Evolutionary conservation across 2,113 vertebrate species (phyloP).

Genomic region (Microcebus murinus): DNA sequence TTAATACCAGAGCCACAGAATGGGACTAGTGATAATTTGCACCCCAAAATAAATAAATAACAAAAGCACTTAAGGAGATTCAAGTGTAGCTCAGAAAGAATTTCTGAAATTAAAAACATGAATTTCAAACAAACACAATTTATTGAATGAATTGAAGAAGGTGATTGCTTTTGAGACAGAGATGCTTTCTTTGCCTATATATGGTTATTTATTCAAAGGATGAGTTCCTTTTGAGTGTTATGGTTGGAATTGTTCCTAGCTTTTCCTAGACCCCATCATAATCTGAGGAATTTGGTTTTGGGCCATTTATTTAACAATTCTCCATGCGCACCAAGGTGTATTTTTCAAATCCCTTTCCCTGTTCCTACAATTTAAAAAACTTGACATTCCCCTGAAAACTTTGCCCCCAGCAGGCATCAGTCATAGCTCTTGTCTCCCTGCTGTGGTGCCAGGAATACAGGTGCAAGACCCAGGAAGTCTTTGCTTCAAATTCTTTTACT

Average conservation of each 20-base stretch:
- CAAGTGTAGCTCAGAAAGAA: neutral
- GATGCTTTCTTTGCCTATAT: neutral
- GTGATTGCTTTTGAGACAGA: neutral
- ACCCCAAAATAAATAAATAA: neutral
- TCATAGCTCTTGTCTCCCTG: neutral
- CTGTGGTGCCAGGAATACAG: neutral
- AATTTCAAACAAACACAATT: neutral
- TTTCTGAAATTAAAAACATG: slow-evolving; percentile 7
- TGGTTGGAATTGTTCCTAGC: neutral
- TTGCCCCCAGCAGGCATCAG: neutral
- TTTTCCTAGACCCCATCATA: neutral
- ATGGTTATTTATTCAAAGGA: neutral
- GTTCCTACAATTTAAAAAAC: neutral
- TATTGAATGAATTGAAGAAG: neutral
- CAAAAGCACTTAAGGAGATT: neutral
- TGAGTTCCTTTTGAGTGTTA: neutral
- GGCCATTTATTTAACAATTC: neutral
- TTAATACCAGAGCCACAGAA: neutral
- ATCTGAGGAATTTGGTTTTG: neutral
- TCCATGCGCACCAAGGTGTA: neutral
- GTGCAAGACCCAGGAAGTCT: neutral
- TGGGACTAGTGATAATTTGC: neutral
- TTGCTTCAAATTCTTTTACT: neutral
- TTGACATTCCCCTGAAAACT: neutral
- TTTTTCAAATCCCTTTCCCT: neutral